phyloP scores from a whole-genome alignment of 1,140 invertebrate species.

The Saccostrea cuccullata region DNA sequence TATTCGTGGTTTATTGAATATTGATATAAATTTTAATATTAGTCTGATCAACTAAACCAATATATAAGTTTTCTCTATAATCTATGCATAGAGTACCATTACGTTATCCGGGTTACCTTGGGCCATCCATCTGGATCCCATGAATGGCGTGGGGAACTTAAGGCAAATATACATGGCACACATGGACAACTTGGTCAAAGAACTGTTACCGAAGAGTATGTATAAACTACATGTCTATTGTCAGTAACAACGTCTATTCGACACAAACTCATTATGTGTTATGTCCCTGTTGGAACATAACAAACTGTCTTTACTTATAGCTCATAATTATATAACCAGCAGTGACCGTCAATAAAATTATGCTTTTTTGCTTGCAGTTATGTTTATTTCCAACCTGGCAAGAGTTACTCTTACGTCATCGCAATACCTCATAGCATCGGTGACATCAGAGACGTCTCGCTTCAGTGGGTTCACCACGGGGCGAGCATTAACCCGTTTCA shows the following conservation, averaged over 20 bases:
- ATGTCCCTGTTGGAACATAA: too few relatives aligned
- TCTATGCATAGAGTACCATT: conserved; percentile 64
- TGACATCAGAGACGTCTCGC: conserved; percentile 45
- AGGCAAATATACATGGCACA: conserved; percentile 57
- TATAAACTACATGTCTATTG: not conserved
- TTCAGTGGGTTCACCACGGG: conserved; percentile 54
- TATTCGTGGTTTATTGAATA: too few relatives aligned
- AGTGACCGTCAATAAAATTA: too few relatives aligned
- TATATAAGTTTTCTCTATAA: too few relatives aligned
- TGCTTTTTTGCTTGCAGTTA: conserved; percentile 41
- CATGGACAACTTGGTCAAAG: conserved; percentile 59
- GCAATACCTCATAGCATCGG: conserved; percentile 53
- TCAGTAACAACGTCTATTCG: not conserved
- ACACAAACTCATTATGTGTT: not conserved
- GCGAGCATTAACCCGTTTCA: conserved; percentile 47
- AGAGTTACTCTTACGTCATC: conserved; percentile 55
- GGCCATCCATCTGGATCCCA: conserved; percentile 44
- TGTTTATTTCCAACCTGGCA: conserved; percentile 50
- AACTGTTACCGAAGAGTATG: conserved; percentile 56
- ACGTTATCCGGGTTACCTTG: conserved; percentile 60
- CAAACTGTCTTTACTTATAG: too few relatives aligned
- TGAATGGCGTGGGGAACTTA: conserved; percentile 61
- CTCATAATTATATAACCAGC: too few relatives aligned
- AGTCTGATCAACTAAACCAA: too few relatives aligned
- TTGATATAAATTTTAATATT: too few relatives aligned